Conservation (phyloP, 2,113 vertebrate genomes). For the Calidris pygmaea region DNA sequence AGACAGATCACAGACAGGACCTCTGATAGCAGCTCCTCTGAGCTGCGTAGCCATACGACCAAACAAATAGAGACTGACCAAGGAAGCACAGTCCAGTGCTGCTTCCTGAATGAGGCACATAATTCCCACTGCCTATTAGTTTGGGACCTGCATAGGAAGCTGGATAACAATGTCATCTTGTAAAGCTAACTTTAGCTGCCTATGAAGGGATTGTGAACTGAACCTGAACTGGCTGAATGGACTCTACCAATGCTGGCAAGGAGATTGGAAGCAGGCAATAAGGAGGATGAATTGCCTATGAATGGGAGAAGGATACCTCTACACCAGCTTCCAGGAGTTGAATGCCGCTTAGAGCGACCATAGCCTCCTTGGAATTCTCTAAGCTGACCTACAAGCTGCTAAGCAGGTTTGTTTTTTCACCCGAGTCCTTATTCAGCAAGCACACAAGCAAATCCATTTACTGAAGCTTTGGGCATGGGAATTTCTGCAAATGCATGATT, state of each 20-base stretch:
- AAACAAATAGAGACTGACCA: not conserved
- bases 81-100: not conserved
- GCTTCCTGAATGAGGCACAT: not conserved
- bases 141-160: not conserved
- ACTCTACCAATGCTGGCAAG: not conserved
- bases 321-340: not conserved
- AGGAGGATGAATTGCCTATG: not conserved
- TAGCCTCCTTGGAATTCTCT: not conserved
- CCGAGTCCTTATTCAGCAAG: not conserved
- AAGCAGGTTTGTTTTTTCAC: not conserved
- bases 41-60: not conserved
- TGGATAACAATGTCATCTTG: not conserved
- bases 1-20: not conserved
- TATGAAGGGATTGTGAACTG: not conserved
- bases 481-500: not conserved
- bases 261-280: not conserved
- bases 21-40: not conserved
- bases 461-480: not conserved
- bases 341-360: not conserved
- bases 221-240: not conserved
- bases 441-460: not conserved
- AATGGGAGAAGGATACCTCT: not conserved
- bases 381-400: not conserved
- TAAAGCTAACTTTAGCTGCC: not conserved
- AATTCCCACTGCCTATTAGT: not conserved